Evolutionary conservation across 2,113 vertebrate species (phyloP).

Genomic region (Eclectus roratus): DNA sequence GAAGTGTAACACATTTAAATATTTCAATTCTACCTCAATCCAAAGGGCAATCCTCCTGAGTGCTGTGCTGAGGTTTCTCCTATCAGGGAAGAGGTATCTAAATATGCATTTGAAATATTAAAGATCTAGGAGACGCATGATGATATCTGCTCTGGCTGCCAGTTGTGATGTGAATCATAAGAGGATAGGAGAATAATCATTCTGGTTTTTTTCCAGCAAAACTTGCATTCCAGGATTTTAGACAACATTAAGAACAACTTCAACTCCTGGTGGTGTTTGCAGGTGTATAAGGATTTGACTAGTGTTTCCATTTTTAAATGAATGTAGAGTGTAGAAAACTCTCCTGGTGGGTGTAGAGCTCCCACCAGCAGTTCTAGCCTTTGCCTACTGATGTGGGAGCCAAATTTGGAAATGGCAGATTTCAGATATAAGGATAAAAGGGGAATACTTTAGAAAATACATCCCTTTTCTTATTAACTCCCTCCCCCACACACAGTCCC

Average conservation of each 20-base stretch:
- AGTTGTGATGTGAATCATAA: background rate
- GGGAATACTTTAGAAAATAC: background rate
- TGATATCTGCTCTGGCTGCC: background rate
- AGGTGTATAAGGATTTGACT: background rate
- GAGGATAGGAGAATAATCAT: background rate
- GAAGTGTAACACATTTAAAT: background rate
- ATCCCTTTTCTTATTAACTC: no score
- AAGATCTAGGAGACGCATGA: background rate
- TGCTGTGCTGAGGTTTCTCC: background rate
- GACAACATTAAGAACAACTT: accelerated
- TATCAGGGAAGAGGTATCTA: no score
- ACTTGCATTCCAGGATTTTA: background rate
- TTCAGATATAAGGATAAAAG: background rate
- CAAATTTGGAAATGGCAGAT: accelerated
- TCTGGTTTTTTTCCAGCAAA: accelerated
- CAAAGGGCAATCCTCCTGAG: background rate
- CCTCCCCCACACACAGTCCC: no score
- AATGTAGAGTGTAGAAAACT: accelerated
- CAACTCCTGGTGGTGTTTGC: background rate
- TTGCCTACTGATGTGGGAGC: accelerated
- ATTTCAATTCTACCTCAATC: background rate
- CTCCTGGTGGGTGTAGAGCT: background rate
- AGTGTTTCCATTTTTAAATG: background rate
- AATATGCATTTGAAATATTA: background rate
- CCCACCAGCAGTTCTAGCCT: background rate